Base-by-base conservation (phyloP, 2,888 invertebrate genomes). In the Drosophila ustulata region DNA sequence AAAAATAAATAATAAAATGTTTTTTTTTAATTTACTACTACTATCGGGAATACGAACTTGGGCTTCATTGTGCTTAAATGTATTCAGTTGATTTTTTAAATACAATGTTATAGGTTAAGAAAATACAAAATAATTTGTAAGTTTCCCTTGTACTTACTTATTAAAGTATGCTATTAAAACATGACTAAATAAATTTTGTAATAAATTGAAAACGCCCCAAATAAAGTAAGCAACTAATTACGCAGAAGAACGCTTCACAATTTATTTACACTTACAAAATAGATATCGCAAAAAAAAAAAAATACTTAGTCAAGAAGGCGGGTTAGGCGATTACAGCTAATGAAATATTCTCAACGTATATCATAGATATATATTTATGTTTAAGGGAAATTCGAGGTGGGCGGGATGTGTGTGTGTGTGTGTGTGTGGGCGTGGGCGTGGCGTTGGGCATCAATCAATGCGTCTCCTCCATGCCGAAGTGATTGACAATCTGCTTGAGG, bases 401-500 rank as follows among this genome's bases (percentile, higher is more conserved):
- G 7, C n/a, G 18, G 18, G 18, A 18, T 18, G 18, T 18, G 18
- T 18, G 18, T 18, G 18, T 18, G 18, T 18, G 18, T n/a, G n/a
- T 18, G 18, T 18, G 18, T 18, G 18, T 18, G 18, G 1, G 18
- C 1, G 18, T 18, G 4, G 1, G 6, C 1, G 28, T 5, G 13
- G 4, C 2, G 59, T 3, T n/a, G 11, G 1, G 11, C 37, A 5
- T 4, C 37, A 4, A 37, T 37, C 30, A 78, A 47, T 61, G 65
- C 2, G 66, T 3, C 4, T 84, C 75, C 69, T 86, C 78, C 45
- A 87, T 81, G n/a, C 89, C 84, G 50, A 91, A 90, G 62, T 91
- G 89, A 49, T 74, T 70, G 13, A 88, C 55, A 23, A 91, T 90
- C 59, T 89, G 71, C 0, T 93, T 93, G 28, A 96, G 90, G 90